A percentile compares a stretch with the other conserved stretches of the same genome.
Evolutionary conservation across 2,797 vertebrate genomes (phyloP).

Genomic region (Lacerta bilineata): DNA sequence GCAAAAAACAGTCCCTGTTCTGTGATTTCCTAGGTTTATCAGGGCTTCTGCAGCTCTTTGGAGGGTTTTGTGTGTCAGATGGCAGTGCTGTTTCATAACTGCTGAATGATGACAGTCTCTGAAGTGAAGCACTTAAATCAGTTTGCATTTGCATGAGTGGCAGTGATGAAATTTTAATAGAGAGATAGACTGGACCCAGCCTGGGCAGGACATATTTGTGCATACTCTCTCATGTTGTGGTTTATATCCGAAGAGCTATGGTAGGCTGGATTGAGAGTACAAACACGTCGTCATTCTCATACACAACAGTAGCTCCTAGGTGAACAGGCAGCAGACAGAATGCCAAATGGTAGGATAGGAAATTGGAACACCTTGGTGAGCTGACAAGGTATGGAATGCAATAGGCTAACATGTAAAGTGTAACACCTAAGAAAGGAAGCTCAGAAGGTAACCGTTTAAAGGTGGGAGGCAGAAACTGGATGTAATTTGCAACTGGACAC

Average conservation of each 20-base stretch:
- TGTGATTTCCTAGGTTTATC: neutral
- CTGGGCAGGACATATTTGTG: too few relatives aligned
- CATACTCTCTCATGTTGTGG: neutral
- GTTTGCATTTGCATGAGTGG: neutral
- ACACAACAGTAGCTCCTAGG: neutral
- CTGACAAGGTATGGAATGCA: neutral
- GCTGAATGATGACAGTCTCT: neutral
- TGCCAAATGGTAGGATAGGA: neutral
- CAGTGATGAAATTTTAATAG: neutral
- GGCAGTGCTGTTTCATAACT: constrained; percentile 1
- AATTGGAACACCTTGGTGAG: neutral
- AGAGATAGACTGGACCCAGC: neutral
- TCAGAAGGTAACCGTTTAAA: neutral
- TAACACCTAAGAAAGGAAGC: neutral
- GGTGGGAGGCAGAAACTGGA: neutral
- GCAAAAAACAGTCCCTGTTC: neutral
- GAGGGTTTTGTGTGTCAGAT: neutral
- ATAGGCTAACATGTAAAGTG: neutral
- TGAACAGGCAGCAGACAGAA: neutral
- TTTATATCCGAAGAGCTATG: neutral
- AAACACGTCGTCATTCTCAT: neutral
- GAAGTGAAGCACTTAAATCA: neutral
- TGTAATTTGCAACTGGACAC: neutral
- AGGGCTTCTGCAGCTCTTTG: neutral
- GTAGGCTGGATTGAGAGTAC: neutral